A percentile compares a stretch with the other conserved stretches of the same genome.
Evolutionary conservation across 2,888 invertebrate genomes (phyloP).

Genomic region (Bhutanitis thaidina): DNA sequence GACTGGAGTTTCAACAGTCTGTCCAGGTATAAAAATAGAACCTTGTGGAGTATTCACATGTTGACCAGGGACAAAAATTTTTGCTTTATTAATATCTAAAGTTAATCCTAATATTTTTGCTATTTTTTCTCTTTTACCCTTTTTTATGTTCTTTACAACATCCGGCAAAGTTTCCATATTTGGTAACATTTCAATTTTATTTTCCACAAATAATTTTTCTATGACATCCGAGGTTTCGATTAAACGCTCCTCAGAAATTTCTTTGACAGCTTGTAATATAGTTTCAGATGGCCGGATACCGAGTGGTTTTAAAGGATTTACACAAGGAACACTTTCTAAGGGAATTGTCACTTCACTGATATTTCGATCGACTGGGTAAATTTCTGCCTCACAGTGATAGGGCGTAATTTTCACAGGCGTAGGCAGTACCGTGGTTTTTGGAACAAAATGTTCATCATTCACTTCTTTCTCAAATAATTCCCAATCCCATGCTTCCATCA

Average conservation of each 20-base stretch:
- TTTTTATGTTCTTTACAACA: conserved; percentile 81
- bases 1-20: conserved; percentile 84
- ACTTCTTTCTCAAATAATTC: conserved; percentile 81
- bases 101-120: conserved; percentile 83
- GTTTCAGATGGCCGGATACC: conserved; percentile 67
- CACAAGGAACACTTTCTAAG: conserved; percentile 81
- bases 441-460: conserved; percentile 61
- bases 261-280: conserved; percentile 69
- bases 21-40: conserved; percentile 86
- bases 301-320: conserved; percentile 80
- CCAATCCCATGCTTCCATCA: conserved; percentile 83
- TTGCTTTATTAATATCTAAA: conserved; percentile 83
- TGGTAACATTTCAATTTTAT: conserved; percentile 80
- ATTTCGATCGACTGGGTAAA: conserved; percentile 71
- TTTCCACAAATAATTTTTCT: conserved; percentile 77
- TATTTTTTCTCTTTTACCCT: conserved; percentile 78
- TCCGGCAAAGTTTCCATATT: conserved; percentile 82
- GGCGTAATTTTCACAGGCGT: conserved; percentile 71
- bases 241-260: conserved; percentile 79
- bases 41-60: conserved; percentile 85
- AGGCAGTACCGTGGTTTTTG: conserved; percentile 67
- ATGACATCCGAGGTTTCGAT: conserved; percentile 80
- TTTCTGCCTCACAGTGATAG: conserved; percentile 71
- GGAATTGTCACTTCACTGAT: conserved; percentile 75
- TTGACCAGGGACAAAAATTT: conserved; percentile 86